Percentiles rank a stretch among this genome's conserved stretches.
These are phyloP conservation scores for Pachyseris speciosa DNA, from an alignment of 64 coral and sea anemone genomes.

Conservation along the genomic window DNA sequence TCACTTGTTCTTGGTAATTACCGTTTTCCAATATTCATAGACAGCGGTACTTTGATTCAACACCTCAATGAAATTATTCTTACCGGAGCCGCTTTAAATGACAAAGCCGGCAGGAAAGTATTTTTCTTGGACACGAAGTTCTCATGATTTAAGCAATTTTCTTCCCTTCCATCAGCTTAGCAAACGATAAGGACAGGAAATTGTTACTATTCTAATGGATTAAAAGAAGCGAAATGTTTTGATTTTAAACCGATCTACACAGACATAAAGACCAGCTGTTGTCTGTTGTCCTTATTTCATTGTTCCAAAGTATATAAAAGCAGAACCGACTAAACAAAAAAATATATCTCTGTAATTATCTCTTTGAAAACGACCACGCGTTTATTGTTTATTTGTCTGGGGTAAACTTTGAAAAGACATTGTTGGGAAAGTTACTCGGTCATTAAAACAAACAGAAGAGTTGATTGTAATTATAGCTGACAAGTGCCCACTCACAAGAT, in stretches of 20 bases:
- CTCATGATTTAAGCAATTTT: neutral
- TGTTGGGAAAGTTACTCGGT: too few relatives aligned
- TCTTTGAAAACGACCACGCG: neutral
- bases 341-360: neutral
- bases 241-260: neutral
- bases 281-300: neutral
- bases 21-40: too few relatives aligned
- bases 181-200: constrained; percentile 6
- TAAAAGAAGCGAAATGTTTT: constrained; percentile 4
- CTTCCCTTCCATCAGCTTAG: neutral
- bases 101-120: neutral
- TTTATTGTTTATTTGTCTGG: neutral
- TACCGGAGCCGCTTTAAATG: too few relatives aligned
- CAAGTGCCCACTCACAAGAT: too few relatives aligned
- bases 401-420: neutral
- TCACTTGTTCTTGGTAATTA: too few relatives aligned
- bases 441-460: too few relatives aligned
- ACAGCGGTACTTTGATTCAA: too few relatives aligned
- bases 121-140: neutral
- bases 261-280: constrained; percentile 6
- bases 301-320: neutral
- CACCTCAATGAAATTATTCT: too few relatives aligned
- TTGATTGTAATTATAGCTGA: too few relatives aligned
- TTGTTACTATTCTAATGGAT: constrained; percentile 20
- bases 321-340: neutral